Evolutionary conservation across 2,888 invertebrate species (phyloP), one percentile per base, ranked within the genome.

Genomic region (Loripinus fragilis): DNA sequence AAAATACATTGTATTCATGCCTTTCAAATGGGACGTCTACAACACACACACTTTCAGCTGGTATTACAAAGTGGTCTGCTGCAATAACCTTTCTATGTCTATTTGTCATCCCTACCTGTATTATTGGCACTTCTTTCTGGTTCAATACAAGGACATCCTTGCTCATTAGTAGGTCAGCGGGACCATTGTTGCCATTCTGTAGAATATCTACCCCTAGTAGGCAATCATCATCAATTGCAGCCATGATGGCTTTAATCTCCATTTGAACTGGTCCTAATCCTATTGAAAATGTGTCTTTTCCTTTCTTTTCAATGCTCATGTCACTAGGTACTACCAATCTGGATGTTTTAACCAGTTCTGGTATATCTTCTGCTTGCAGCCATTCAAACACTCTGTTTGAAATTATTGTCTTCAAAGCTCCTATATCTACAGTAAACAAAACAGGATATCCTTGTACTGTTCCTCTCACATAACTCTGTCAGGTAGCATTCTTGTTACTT

Each of bases 171-270:
- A 77, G 41, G 42, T 80, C 68, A 15, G 71, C 74, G 17, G 71
- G 78, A 38, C 71, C 72, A 42, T 41, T 38, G 23, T 48, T 42
- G 23, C 45, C 35, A 25, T 72, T 69, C 28, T 71, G 33, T 48
- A 79, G 65, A 20, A 79, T 28, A 66, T 79, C 79, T 17, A 72
- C 20, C 17, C 72, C 74, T 30, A 75, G 30, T 28, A 79, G 42
- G 23, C 60, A 68, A 38, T 79, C 75, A 66, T 79, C 79, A 8
- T 55, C 55, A 10, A 55, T 55, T 55, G 23, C 28, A 2, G 55
- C 55, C 25, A 55, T 28, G 7, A 28, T 55, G 3, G 30, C 23
- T 66, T 64, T 33, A 66, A 66, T 20, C 67, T 28, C 8, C 55
- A 55, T 3, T 55, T 55, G 5, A 5, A 25, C 10, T 8, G 55